Base-by-base conservation (phyloP, 2,888 invertebrate genomes). In the Caenorhabditis virilis region DNA sequence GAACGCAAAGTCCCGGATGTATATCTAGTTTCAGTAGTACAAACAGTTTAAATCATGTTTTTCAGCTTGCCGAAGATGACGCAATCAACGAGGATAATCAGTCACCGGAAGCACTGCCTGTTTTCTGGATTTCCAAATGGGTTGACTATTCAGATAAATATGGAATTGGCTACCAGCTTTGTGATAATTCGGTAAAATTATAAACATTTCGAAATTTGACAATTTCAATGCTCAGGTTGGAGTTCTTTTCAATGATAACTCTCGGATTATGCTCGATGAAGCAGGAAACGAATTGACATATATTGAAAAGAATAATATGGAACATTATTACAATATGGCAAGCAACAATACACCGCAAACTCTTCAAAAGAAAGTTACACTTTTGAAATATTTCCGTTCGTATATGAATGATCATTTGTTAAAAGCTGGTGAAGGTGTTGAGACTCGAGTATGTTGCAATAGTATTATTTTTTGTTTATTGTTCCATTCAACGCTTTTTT, bases 101-200 rank as follows among this genome's bases (percentile, higher is more conserved):
- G 69, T 95, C 98, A 87, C 98, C 98, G 2, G 92, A 91, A 5
- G 90, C 92, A 0, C 91, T 93, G 78, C 98, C 98, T 0, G 88
- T 98, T 54, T 90, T 95, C 74, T 99, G 97, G 97, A 90, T 99
- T 67, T 91, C 93, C 79, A 98, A 98, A 86, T 99, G 98, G 98
- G 98, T 99, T 13, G 98, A 99, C 86, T 98, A 98, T 86, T 95
- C 95, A 27, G 98, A 99, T 87, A 98, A 97, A 86, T 99, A 99
- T 85, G 98, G 99, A 20, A 93, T 99, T 84, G 97, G 97, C 0
- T 99, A 98, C 87, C 95, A 97, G 85, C 87, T 99, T 35, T 94
- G 93, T 83, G 98, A 99, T 86, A 95, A 97, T 86, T 92, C 77
- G 36, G 79, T 71, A 16, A 5, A 16, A 9, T 4, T 18, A 5